phyloP scores from a whole-genome alignment of 2,797 vertebrate genomes.

The Meda fulgida region DNA sequence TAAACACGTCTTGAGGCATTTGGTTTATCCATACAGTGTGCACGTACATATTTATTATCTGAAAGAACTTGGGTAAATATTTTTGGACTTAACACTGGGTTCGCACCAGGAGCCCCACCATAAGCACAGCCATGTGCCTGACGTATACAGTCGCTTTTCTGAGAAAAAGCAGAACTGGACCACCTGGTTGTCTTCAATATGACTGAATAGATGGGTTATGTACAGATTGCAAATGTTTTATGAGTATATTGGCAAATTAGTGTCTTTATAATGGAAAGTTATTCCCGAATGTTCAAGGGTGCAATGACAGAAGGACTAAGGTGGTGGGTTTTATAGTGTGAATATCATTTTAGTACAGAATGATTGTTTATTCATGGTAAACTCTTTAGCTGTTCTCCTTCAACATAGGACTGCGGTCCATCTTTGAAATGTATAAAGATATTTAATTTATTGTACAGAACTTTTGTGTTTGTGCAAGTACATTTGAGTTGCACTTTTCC shows the following conservation, averaged over 20 bases:
- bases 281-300: constrained; percentile 74
- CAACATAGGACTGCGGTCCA: constrained; percentile 19
- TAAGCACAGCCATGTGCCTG: constrained; percentile 26
- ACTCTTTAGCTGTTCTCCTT: constrained; percentile 12
- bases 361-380: constrained; percentile 57
- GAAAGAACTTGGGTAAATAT: constrained; percentile 24
- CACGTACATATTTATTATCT: constrained; percentile 10
- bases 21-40: constrained; percentile 34
- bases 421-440: constrained; percentile 39
- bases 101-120: constrained; percentile 25
- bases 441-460: constrained; percentile 39
- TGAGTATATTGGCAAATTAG: constrained; percentile 26
- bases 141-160: constrained; percentile 10
- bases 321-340: constrained; percentile 77
- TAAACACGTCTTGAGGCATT: constrained; percentile 26
- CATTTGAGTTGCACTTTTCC: constrained; percentile 14
- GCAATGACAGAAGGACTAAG: constrained; percentile 72
- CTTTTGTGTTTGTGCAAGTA: constrained; percentile 25
- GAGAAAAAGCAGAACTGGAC: constrained; percentile 41
- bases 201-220: constrained; percentile 28
- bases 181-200: constrained; percentile 24
- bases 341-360: constrained; percentile 62
- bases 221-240: constrained; percentile 35
- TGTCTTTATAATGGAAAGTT: constrained; percentile 50
- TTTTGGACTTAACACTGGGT: constrained; percentile 30